Percentiles rank a stretch among this genome's conserved stretches.
Evolutionary conservation across 2,888 invertebrate species (phyloP).

Genomic region (Cephalotes varians): DNA sequence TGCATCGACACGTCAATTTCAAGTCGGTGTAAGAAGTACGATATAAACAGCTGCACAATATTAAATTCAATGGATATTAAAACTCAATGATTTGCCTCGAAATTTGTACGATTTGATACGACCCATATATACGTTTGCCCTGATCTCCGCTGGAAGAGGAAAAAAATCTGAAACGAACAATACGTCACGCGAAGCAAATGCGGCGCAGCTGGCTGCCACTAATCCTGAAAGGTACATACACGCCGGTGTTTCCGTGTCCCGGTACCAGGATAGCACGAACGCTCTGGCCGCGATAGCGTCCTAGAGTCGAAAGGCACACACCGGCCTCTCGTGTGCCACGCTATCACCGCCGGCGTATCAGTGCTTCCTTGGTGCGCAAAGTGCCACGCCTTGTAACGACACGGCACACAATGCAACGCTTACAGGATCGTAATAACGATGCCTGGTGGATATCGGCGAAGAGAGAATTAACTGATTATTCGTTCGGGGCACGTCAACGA

Average conservation of each 20-base stretch:
- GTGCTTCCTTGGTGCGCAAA: conserved; percentile 71
- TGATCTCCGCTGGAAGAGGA: not conserved
- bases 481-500: conserved; percentile 20
- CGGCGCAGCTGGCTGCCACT: conserved; percentile 40
- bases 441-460: conserved; percentile 34
- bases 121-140: not conserved
- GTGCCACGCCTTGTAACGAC: conserved; percentile 77
- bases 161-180: conserved; percentile 14
- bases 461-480: conserved; percentile 48
- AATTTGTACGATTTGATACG: not conserved
- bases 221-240: conserved; percentile 36
- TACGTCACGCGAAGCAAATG: conserved; percentile 43
- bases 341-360: conserved; percentile 76
- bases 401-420: conserved; percentile 69
- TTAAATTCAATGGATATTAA: too few species aligned
- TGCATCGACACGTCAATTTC: not conserved
- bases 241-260: conserved; percentile 49
- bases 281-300: conserved; percentile 51
- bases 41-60: too few species aligned
- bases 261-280: conserved; percentile 54
- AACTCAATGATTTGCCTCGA: not conserved
- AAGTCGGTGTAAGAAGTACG: not conserved
- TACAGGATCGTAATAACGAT: conserved; percentile 43
- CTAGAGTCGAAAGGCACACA: conserved; percentile 60
- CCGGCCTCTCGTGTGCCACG: conserved; percentile 61